Evolutionary conservation across 2,113 vertebrate genomes (phyloP).

Genomic region (Nipponia nippon): DNA sequence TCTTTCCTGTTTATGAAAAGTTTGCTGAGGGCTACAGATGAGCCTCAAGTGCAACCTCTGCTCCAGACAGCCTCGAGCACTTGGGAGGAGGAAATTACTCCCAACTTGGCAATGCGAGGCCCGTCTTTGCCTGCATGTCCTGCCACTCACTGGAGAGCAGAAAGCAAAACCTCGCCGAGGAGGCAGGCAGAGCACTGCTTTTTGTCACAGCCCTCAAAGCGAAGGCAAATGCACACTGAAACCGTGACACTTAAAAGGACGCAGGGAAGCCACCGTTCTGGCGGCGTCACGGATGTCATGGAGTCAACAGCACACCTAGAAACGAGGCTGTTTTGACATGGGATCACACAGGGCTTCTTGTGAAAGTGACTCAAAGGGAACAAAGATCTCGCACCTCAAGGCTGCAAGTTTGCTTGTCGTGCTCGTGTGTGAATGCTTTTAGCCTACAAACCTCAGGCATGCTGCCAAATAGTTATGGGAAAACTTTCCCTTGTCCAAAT

Average conservation of each 20-base stretch:
- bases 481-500: background rate
- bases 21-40: background rate
- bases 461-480: background rate
- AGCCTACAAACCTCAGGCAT: background rate
- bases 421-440: background rate
- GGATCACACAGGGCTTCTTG: background rate
- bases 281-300: background rate
- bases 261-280: accelerated
- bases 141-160: background rate
- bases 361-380: background rate
- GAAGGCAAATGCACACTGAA: background rate
- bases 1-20: constrained; percentile 41
- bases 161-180: background rate
- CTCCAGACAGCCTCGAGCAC: background rate
- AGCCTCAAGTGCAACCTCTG: background rate
- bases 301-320: background rate
- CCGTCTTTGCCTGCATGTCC: background rate
- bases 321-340: background rate
- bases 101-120: accelerated
- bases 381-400: background rate
- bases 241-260: background rate
- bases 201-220: background rate
- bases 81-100: background rate
- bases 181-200: background rate
- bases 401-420: background rate